These are phyloP conservation scores for Drosophila nigricruria DNA, from an alignment of 2,888 invertebrate genomes.

Conservation along the genomic window DNA sequence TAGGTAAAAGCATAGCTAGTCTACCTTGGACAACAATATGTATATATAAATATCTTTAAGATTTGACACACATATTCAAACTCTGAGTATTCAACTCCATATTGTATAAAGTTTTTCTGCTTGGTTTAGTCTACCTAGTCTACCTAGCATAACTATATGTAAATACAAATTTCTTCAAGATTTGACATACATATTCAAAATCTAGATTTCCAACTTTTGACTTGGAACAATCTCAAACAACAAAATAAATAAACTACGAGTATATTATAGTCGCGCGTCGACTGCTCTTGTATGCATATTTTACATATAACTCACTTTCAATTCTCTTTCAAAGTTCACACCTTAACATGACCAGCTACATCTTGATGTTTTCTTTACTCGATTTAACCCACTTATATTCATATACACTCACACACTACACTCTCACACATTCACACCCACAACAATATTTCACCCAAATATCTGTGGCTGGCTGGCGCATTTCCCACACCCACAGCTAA, in stretches of 20 bases:
- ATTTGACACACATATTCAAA: not conserved
- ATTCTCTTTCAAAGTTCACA: not conserved
- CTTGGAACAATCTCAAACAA: not conserved
- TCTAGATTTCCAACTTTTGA: not conserved
- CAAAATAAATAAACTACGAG: not conserved
- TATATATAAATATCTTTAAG: not conserved
- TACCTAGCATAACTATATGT: not conserved
- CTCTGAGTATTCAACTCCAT: not conserved
- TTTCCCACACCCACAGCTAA: slow-evolving; percentile 45
- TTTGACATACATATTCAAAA: not conserved
- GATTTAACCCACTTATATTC: slow-evolving; percentile 42
- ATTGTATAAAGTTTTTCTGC: not conserved
- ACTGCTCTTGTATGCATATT: slow-evolving; percentile 1
- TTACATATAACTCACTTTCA: slow-evolving; percentile 10
- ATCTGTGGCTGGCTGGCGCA: not conserved
- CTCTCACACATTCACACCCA: slow-evolving; percentile 1
- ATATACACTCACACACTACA: not conserved
- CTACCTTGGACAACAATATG: not conserved
- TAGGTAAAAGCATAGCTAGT: not conserved
- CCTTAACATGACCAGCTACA: not conserved
- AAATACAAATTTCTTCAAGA: not conserved
- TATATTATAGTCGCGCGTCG: not conserved
- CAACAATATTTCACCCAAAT: slow-evolving; percentile 22
- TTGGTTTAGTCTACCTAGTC: not conserved
- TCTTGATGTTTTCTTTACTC: slow-evolving; percentile 1